Evolutionary conservation across 2,113 vertebrate genomes (phyloP).

Genomic region (Actenoides hombroni): DNA sequence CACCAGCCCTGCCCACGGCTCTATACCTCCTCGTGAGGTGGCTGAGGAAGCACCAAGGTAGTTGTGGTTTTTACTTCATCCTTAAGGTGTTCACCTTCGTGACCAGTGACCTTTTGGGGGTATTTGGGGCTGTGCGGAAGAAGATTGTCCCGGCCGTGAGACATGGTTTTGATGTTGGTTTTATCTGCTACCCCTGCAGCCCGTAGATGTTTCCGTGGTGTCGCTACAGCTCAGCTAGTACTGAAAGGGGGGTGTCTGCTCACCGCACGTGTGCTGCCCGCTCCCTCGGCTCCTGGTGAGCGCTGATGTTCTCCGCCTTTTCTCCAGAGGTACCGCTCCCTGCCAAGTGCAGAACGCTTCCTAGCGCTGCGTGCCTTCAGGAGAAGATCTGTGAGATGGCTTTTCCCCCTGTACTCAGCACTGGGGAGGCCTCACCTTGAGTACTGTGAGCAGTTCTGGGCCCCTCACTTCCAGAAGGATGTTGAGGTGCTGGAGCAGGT

Average conservation of each 20-base stretch:
- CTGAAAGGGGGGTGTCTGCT: too few species aligned
- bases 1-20: background rate
- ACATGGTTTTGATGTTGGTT: background rate
- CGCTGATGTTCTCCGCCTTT: background rate
- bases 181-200: background rate
- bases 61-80: background rate
- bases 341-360: background rate
- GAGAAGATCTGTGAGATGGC: background rate
- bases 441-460: too few species aligned
- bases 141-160: background rate
- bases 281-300: too few species aligned
- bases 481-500: too few species aligned
- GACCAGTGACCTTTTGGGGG: accelerated
- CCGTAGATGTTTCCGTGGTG: accelerated
- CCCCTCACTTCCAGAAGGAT: too few species aligned
- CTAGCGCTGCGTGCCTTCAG: background rate
- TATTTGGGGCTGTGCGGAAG: background rate
- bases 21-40: accelerated
- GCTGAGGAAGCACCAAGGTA: background rate
- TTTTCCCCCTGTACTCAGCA: too few species aligned
- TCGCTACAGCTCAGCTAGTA: accelerated
- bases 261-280: too few species aligned
- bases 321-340: accelerated
- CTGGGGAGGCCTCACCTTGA: too few species aligned
- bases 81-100: accelerated